These are phyloP conservation scores for Papilio glaucus DNA, from an alignment of 1,140 invertebrate genomes.

Conservation along the genomic window DNA sequence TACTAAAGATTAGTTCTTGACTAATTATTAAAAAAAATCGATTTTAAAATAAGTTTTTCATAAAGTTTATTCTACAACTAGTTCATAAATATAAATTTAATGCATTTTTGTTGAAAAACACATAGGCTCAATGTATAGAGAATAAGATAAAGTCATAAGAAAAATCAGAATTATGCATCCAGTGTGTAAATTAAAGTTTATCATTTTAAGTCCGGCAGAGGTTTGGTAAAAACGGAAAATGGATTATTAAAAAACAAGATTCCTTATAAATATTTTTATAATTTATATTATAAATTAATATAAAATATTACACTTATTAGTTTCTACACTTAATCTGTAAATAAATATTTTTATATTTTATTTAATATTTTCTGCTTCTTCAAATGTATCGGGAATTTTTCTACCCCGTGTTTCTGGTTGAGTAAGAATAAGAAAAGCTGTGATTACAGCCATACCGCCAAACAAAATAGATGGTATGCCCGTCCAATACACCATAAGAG, in stretches of 20 bases:
- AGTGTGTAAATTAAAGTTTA: neutral
- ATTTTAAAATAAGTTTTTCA: too few species aligned
- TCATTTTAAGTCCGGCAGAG: too few species aligned
- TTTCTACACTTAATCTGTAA: neutral
- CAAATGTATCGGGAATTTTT: constrained; percentile 88
- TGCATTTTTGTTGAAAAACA: too few species aligned
- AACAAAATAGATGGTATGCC: constrained; percentile 87
- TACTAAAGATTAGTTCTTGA: too few species aligned
- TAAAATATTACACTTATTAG: neutral
- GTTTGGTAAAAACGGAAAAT: neutral
- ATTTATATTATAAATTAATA: neutral
- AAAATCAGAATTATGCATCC: too few species aligned
- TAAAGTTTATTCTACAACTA: too few species aligned
- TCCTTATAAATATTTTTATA: neutral
- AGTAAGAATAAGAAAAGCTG: constrained; percentile 84
- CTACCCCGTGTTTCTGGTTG: constrained; percentile 88
- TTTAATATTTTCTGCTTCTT: constrained; percentile 86
- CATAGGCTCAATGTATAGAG: too few species aligned
- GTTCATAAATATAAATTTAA: too few species aligned
- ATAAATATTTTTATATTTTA: constrained; percentile 40
- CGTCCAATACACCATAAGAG: constrained; percentile 69
- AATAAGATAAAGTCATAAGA: too few species aligned
- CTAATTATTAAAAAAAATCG: too few species aligned
- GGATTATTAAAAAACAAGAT: neutral
- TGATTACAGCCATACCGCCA: constrained; percentile 85